These are phyloP conservation scores for Drosophila tropicalis DNA, from an alignment of 1,140 invertebrate genomes.

Conservation along the genomic window DNA sequence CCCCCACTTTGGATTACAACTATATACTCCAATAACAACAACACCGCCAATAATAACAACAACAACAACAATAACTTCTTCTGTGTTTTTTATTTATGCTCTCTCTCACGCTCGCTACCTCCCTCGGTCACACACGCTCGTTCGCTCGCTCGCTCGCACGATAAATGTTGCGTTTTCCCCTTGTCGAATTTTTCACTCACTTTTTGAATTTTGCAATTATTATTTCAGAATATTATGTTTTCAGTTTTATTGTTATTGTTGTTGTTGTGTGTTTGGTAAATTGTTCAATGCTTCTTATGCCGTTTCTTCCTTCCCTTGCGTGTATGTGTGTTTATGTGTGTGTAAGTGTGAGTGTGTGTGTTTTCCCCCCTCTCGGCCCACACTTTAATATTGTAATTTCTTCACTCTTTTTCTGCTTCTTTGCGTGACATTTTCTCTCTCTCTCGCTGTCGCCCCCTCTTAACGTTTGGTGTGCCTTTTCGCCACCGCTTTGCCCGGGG, in stretches of 20 bases:
- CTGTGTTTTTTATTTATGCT: slow-evolving; percentile 51
- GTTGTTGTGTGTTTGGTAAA: slow-evolving; percentile 20
- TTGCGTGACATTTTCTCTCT: slow-evolving; percentile 81
- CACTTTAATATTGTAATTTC: slow-evolving; percentile 57
- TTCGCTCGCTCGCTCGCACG: neutral
- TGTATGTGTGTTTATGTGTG: slow-evolving; percentile 5
- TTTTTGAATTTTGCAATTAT: slow-evolving; percentile 12
- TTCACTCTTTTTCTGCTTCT: slow-evolving; percentile 79
- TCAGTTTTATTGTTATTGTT: neutral
- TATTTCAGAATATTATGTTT: slow-evolving; percentile 45
- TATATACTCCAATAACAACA: slow-evolving; percentile 39
- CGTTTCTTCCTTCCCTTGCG: slow-evolving; percentile 7
- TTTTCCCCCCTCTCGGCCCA: slow-evolving; percentile 38
- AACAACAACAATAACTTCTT: slow-evolving; percentile 44
- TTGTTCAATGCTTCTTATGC: slow-evolving; percentile 20
- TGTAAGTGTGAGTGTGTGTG: slow-evolving; percentile 19
- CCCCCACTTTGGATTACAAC: slow-evolving; percentile 57
- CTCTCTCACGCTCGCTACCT: slow-evolving; percentile 53
- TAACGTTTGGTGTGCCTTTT: slow-evolving; percentile 43
- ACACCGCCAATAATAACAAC: slow-evolving; percentile 51
- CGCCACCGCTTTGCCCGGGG: slow-evolving; percentile 46
- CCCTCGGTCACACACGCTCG: slow-evolving; percentile 31
- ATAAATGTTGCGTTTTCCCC: slow-evolving; percentile 16
- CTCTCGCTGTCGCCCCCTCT: slow-evolving; percentile 51
- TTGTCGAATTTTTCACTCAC: slow-evolving; percentile 17